Base-by-base conservation (phyloP, 2,888 invertebrate genomes). In the Podotricha telesiphe region DNA sequence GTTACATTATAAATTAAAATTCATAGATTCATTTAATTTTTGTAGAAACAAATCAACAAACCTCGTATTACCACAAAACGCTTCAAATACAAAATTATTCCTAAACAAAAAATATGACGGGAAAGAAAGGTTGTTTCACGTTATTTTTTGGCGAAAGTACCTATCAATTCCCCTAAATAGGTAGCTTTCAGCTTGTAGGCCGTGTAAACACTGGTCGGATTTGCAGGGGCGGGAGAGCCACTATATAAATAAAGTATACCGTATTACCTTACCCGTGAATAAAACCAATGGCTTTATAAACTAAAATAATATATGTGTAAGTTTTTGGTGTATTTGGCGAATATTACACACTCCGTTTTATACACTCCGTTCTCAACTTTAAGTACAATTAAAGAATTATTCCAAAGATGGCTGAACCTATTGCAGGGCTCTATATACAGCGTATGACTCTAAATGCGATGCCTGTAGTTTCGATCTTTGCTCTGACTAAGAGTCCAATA, bases 121-220 rank as follows among this genome's bases (percentile, higher is more conserved):
- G 15, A 62, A 62, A 62, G 45, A 45, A 28, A n/a, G 28, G 20
- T 48, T 34, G 48, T 62, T 62, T 22, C 15, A 59, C 20, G 48
- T 48, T 48, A 48, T 48, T 62, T 28, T 62, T 62, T 19, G 8
- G 17, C 13, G 47, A 62, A 62, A 48, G 48, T 62, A 62, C 62
- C 62, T 48, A 62, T 62, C 48, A 62, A 48, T 59, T 67, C 70
- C 70, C 70, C 67, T 59, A 45, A 67, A 67, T 67, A 67, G 53
- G 67, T 67, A 67, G 20, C 63, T 67, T 67, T 51, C 63, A 64
- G 67, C 67, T 63, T 70, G 70, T 70, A 67, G 70, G 67, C 59
- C 62, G 63, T 70, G 70, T 70, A 59, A 67, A 70, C 70, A 70
- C 37, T 42, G 69, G 48, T 66, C 42, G 66, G 69, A 56, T 66